Base-by-base conservation (phyloP, 2,888 invertebrate species). In the Eupithecia pulchellata region DNA sequence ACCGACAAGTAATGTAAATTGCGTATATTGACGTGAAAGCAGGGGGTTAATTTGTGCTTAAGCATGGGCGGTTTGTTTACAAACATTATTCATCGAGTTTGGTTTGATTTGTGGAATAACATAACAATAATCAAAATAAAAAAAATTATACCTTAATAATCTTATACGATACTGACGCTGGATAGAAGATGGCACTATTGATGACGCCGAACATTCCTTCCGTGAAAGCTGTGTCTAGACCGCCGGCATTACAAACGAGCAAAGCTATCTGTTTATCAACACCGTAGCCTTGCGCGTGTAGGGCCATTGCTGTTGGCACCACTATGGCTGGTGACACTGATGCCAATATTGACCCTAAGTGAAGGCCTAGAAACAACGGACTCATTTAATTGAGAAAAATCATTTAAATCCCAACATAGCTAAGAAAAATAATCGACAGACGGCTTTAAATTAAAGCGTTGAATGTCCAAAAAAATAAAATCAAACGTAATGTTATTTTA, bases 291-390 rank as follows among this genome's bases (percentile, higher is more conserved):
- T 96, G 96, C 57, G 96, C 95, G 32, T 97, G 95, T 30, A 99
- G 93, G 47, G 96, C 95, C 84, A 98, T 95, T 58, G 98, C 95
- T 72, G 97, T 97, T 0, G 99, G 99, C 1, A 99, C 99, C 6
- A 99, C 97, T 4, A 99, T 98, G 1, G 99, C 99, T 4, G 99
- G 99, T 0, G 99, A 98, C 1, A 99, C 99, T 2, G 99, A 99
- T 0, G 98, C 97, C 68, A 98, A 94, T 65, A 98, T 97, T 66
- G 97, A 95, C 11, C 98, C 98, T 39, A 98, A 94, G 76, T 98
- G 95, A 69, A 98, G 95, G 47, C 95, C 95, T 96, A 81, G 1
- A 25, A 61, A 61, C 11, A n/a, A 61, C 0, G 5, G 11, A 14
- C 17, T 29, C 17, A 11, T 57, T 29, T 17, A 17, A 6, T 29